Base-by-base conservation (phyloP, 2,113 vertebrate genomes). In the Parus major region DNA sequence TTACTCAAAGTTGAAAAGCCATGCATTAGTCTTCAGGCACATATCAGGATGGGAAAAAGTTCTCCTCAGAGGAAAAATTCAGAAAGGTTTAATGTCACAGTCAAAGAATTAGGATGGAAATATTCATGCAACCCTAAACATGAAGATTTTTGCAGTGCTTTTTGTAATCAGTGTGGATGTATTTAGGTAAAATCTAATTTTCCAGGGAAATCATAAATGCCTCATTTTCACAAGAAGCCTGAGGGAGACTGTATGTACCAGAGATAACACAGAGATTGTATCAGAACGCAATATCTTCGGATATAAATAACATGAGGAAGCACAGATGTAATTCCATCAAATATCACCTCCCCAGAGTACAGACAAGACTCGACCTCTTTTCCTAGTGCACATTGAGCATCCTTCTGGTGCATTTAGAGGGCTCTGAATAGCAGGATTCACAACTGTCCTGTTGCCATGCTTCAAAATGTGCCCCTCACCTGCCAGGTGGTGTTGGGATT, bases 141-240 rank as follows among this genome's bases (percentile, higher is more conserved):
- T 28, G 75, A 85, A 78, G 71, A 60, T 36, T 80, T 88, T 80
- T 77, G 39, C 36, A 69, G 60, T 0, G 0, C 25, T 76, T 91
- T 82, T 53, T 91, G 69, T 75, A 86, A 95, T 95, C 56, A 82
- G 22, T n/a, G 44, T 70, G 63, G 85, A 92, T 81, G 52, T 78
- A 90, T 80, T 94, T 96, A 95, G 63, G 94, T 80, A 95, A 96
- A 93, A 96, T 87, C 57, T 85, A 89, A 93, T 93, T 95, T 96
- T 94, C 80, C 49, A 85, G 73, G 89, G 89, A 91, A 97, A 93
- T 91, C 31, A 86, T 71, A 92, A 95, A 92, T 49, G 82, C 49
- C 41, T 94, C 44, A 64, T 95, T 95, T 96, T 93, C 80, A 39
- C 14, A 12, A 92, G 92, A 64, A 93, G 88, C 93, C 92, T 75